Base-by-base conservation (phyloP, 2,113 vertebrate species). In the Saguinus midas region DNA sequence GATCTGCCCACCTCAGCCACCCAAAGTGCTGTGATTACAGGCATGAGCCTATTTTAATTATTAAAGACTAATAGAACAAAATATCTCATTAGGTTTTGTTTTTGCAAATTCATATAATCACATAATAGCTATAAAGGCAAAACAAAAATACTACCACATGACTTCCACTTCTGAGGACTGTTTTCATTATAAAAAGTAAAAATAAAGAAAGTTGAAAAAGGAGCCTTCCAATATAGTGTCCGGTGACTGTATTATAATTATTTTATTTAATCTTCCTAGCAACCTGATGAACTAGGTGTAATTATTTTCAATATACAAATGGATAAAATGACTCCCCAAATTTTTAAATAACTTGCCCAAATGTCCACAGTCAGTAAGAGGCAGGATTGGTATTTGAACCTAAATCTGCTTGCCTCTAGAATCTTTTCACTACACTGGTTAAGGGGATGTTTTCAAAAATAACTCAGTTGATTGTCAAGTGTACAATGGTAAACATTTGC, bases 281-380 rank as follows among this genome's bases (percentile, higher is more conserved):
- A 96, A 87, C 20, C 29, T 88, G 43, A 84, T 94, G 37, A 58
- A 94, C n/a, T 29, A 61, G 2, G 7, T 79, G 68, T 37, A 95
- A 86, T 92, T 95, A 97, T 84, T 92, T 40, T 96, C 48, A 87
- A 78, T 88, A 82, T 57, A 45, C 61, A 91, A 82, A 73, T 61
- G 50, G 95, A 45, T 18, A 94, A 90, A 96, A 93, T 55, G 20
- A 95, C 27, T 68, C 32, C 66, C 58, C 1, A 88, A 29, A 79
- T 82, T 61, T 90, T 82, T 81, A 95, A 86, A 58, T 82, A 95
- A 72, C 17, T 70, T 95, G 6, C 13, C 79, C 21, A 87, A 72
- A 70, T 78, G 27, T 25, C 48, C 17, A 94, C 6, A 76, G 18
- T 80, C 61, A 82, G 23, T 35, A 91, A 96, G n/a, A 48, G 10